Percentiles rank a stretch among this genome's conserved stretches.
These are phyloP conservation scores for Polyommatus icarus DNA, from an alignment of 2,888 invertebrate species.

Conservation along the genomic window DNA sequence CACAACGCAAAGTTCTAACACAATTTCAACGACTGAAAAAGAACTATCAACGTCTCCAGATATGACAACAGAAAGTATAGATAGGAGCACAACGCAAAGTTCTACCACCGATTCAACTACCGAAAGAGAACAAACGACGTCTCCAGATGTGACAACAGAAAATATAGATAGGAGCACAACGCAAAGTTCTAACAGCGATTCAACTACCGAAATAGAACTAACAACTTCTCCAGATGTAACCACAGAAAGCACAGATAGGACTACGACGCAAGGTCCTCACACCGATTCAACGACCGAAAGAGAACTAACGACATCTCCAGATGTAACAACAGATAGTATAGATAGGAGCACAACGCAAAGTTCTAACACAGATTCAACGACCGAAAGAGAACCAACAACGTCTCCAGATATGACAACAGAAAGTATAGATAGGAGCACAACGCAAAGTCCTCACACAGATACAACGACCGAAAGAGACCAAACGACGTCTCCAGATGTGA, in stretches of 20 bases:
- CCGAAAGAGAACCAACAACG: too few relatives aligned
- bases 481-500: too few relatives aligned
- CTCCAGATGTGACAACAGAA: not conserved
- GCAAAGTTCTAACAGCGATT: not conserved
- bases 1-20: too few relatives aligned
- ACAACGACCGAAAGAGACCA: too few relatives aligned
- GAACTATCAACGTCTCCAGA: too few relatives aligned
- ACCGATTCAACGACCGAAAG: not conserved
- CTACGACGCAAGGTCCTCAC: too few relatives aligned
- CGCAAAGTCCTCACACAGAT: not conserved
- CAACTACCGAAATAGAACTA: slow-evolving; percentile 10
- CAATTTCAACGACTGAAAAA: too few relatives aligned
- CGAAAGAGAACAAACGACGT: not conserved
- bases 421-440: not conserved
- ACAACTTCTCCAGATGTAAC: not conserved
- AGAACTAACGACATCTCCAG: slow-evolving; percentile 1
- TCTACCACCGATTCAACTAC: slow-evolving; percentile 6
- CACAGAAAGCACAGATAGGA: not conserved
- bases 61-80: too few relatives aligned
- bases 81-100: not conserved
- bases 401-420: not conserved
- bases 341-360: too few relatives aligned
- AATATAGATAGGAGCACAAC: not conserved
- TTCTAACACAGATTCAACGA: too few relatives aligned
- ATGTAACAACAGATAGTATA: not conserved